Evolutionary conservation across 2,888 invertebrate genomes (phyloP), one percentile per base, ranked within the genome.

Genomic region (Athetis lepigone): DNA sequence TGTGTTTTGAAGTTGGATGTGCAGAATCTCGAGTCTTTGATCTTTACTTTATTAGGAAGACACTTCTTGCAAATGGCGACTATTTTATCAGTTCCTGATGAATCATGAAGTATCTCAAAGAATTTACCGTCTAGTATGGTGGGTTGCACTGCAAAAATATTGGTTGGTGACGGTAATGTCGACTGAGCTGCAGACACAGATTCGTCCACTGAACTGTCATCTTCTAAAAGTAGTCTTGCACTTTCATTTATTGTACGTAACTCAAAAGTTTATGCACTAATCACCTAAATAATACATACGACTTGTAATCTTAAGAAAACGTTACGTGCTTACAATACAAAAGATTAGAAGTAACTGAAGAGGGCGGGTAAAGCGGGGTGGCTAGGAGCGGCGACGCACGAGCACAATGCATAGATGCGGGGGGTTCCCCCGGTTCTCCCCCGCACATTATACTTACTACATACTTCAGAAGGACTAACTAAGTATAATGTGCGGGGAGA

Each of bases 61-160:
- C 63, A 67, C 54, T 57, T 67, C 42, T 52, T 52, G 49, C 63
- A 67, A 47, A 57, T 45, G n/a, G 57, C 63, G 21, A 67, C 67
- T 52, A 58, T 29, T 52, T 47, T 57, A 56, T 49, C 37, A 25
- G 46, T 54, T 39, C 40, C 52, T 29, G 51, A 46, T 40, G 36
- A 46, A 47, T 51, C 33, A 49, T 43, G 56, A 37, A 56, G 55
- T 55, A 61, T 47, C 40, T 61, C 49, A 61, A 54, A 55, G 36
- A 56, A 62, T 47, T 47, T 56, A 56, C 62, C 62, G 57, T 62
- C 61, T 47, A 62, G 56, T 62, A 62, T 49, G 40, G 62, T 50
- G 49, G 56, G 51, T 21, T 21, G 59, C 13, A 37, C 51, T 4
- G 59, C 43, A 59, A 43, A 51, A 59, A 59, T 59, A 59, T 59